Percentiles rank a stretch among this genome's conserved stretches.
Conservation (phyloP, 2,797 vertebrate species). For the Poecilia gillii region DNA sequence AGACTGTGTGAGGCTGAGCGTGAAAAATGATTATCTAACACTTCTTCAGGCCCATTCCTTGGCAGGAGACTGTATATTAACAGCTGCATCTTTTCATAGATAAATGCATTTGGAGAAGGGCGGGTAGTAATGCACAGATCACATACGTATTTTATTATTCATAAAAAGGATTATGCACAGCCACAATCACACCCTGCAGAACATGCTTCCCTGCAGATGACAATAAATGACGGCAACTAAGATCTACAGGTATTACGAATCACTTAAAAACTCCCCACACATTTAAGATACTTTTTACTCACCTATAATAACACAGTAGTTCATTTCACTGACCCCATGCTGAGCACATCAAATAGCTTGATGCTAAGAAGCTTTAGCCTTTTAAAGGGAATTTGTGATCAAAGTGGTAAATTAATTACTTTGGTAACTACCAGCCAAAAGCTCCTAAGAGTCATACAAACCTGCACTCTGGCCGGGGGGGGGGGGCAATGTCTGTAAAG, state of each 20-base stretch:
- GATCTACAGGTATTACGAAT: slow-evolving; percentile 68
- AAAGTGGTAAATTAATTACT: slow-evolving; percentile 34
- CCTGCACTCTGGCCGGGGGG: slow-evolving; percentile 44
- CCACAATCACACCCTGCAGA: slow-evolving; percentile 43
- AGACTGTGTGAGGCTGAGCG: slow-evolving; percentile 25
- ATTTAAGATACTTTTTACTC: slow-evolving; percentile 48
- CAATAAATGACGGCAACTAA: slow-evolving; percentile 58
- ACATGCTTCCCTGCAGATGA: slow-evolving; percentile 58
- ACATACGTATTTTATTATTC: slow-evolving; percentile 55
- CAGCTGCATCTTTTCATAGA: slow-evolving; percentile 49
- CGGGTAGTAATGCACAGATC: slow-evolving; percentile 41
- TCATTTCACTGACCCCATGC: slow-evolving; percentile 51
- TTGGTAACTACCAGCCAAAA: slow-evolving; percentile 6
- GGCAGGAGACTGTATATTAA: slow-evolving; percentile 45
- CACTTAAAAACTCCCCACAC: slow-evolving; percentile 51
- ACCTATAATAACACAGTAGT: slow-evolving; percentile 38
- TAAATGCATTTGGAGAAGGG: slow-evolving; percentile 42
- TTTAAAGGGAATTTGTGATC: slow-evolving; percentile 19
- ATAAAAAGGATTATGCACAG: slow-evolving; percentile 43
- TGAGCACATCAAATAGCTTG: slow-evolving; percentile 30
- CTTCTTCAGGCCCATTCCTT: slow-evolving; percentile 19
- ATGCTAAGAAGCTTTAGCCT: slow-evolving; percentile 20
- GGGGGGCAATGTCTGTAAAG: slow-evolving; percentile 28
- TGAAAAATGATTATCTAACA: slow-evolving; percentile 47
- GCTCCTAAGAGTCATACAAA: slow-evolving; percentile 30